These are phyloP conservation scores for Malaclemys terrapin DNA, from an alignment of 2,113 vertebrate species.

Conservation along the genomic window DNA sequence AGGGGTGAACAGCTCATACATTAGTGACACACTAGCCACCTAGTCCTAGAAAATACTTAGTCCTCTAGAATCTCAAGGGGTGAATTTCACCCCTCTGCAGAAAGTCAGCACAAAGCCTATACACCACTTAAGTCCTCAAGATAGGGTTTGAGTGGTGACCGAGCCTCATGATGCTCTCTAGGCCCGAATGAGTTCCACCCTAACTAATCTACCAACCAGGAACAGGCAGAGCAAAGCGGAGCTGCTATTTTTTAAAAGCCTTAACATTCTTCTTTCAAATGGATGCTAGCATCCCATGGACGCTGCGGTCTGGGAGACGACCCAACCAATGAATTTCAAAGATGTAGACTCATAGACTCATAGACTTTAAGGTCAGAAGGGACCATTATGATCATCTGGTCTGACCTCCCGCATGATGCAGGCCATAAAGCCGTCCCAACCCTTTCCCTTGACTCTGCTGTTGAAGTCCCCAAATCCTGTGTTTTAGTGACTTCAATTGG, in stretches of 20 bases:
- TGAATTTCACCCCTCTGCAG: not conserved
- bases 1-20: not conserved
- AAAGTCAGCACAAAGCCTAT: not conserved
- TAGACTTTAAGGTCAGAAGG: too few species aligned
- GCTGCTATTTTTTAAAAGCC: not conserved
- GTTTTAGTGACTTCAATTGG: too few species aligned
- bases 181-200: not conserved
- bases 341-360: not conserved
- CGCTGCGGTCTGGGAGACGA: not conserved
- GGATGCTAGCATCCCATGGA: not conserved
- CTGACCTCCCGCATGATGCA: too few species aligned
- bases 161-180: not conserved
- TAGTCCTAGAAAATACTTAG: not conserved
- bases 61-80: not conserved
- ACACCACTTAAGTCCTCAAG: not conserved
- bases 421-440: too few species aligned
- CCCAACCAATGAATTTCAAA: not conserved
- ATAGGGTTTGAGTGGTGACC: not conserved
- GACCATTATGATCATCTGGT: too few species aligned
- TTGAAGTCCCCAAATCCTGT: too few species aligned
- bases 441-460: too few species aligned
- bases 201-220: not conserved
- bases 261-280: not conserved
- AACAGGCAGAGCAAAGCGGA: not conserved
- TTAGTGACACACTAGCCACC: not conserved